Percentiles rank a stretch among this genome's conserved stretches.
Evolutionary conservation across 2,888 invertebrate species (phyloP).

Genomic region (Cylloceria caligata): DNA sequence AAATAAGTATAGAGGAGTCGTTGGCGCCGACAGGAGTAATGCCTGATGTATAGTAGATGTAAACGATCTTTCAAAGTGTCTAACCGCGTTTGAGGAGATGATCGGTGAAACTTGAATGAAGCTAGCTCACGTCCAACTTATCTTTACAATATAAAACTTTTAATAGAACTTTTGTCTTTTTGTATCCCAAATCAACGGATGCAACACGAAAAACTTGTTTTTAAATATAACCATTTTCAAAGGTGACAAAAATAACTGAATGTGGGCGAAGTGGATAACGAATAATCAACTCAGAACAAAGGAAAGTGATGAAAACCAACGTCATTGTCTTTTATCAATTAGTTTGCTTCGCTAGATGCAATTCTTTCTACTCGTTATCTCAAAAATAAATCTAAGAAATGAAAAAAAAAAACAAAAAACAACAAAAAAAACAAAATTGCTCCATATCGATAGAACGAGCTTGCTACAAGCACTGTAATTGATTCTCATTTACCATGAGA

Average conservation of each 20-base stretch:
- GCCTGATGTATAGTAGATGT: neutral
- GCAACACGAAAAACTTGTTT: neutral
- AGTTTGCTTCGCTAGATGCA: too few species aligned
- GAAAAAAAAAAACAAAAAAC: too few species aligned
- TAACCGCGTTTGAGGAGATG: neutral
- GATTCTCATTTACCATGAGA: constrained; percentile 89
- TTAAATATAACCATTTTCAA: neutral
- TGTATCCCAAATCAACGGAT: too few species aligned
- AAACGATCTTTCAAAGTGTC: neutral
- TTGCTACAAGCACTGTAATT: neutral
- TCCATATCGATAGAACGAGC: neutral
- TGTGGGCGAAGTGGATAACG: too few species aligned
- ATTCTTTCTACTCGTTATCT: too few species aligned
- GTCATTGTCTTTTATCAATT: too few species aligned
- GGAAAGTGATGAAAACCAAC: too few species aligned
- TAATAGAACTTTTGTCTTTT: neutral
- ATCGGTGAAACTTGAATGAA: neutral
- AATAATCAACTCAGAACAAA: too few species aligned
- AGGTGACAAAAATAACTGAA: too few species aligned
- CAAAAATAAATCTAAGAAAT: too few species aligned
- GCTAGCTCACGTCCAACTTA: neutral
- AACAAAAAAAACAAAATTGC: too few species aligned
- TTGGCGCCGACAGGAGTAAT: constrained; percentile 24
- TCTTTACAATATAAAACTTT: neutral
- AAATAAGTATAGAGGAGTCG: constrained; percentile 15